Conservation (phyloP, 2,888 invertebrate species). For the Noctua fimbriata region DNA sequence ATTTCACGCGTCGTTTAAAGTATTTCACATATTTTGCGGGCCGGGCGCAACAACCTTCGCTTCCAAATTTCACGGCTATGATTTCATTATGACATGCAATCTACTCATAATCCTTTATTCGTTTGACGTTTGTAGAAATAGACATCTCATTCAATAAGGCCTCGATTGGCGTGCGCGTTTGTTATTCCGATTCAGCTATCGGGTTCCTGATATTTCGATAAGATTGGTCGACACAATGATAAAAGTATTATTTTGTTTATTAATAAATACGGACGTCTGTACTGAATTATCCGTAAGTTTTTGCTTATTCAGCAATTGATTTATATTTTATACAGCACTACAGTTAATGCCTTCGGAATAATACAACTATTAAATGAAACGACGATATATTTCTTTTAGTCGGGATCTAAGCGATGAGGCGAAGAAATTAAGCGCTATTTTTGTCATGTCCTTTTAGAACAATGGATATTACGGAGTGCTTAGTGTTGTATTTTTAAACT, state of each 20-base stretch:
- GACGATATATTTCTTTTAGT: constrained; percentile 12
- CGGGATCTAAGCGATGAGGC: neutral
- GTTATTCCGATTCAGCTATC: constrained; percentile 43
- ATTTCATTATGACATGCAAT: constrained; percentile 73
- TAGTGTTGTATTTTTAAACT: constrained; percentile 46
- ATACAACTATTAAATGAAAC: constrained; percentile 39
- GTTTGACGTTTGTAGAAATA: constrained; percentile 58
- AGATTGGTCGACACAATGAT: constrained; percentile 41
- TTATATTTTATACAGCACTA: constrained; percentile 26
- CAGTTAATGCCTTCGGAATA: constrained; percentile 20
- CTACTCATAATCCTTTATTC: constrained; percentile 66
- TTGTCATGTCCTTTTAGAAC: constrained; percentile 27
- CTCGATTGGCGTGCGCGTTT: constrained; percentile 20
- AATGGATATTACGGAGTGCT: constrained; percentile 35
- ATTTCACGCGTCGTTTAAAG: constrained; percentile 70
- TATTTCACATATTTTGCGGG: constrained; percentile 67
- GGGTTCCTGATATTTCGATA: constrained; percentile 40
- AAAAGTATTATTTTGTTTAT: constrained; percentile 33
- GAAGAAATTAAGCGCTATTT: constrained; percentile 34
- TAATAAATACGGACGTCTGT: constrained; percentile 25
- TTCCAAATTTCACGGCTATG: constrained; percentile 71
- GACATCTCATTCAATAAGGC: constrained; percentile 43
- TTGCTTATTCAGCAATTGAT: constrained; percentile 19
- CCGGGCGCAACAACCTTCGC: constrained; percentile 64
- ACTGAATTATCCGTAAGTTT: constrained; percentile 9